A percentile compares a stretch with the other conserved stretches of the same genome.
Conservation (phyloP, 2,888 invertebrate species). For the Lochmaea crataegi region DNA sequence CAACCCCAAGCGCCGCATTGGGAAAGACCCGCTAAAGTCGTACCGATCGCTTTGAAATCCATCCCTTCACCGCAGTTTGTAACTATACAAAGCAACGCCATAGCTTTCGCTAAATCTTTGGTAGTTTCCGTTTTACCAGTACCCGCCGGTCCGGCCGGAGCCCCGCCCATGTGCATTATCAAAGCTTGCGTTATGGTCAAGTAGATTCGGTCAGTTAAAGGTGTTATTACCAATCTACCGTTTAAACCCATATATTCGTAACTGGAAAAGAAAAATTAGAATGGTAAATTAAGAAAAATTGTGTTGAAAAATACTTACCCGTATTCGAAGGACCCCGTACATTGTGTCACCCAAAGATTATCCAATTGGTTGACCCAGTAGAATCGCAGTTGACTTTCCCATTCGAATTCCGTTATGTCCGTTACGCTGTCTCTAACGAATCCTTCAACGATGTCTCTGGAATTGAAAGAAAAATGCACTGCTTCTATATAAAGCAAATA, state of each 20-base stretch:
- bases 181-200: constrained; percentile 93
- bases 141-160: constrained; percentile 87
- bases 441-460: constrained; percentile 85
- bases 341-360: constrained; percentile 85
- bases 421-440: constrained; percentile 85
- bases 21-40: constrained; percentile 80
- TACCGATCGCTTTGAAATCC: constrained; percentile 87
- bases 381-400: constrained; percentile 94
- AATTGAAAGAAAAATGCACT: no score
- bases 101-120: constrained; percentile 91
- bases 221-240: constrained; percentile 91
- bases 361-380: constrained; percentile 89
- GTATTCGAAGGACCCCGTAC: constrained; percentile 88
- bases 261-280: constrained; percentile 58
- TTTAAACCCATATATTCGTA: constrained; percentile 97
- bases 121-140: constrained; percentile 93
- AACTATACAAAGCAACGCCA: constrained; percentile 84
- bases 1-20: constrained; percentile 97
- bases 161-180: constrained; percentile 91
- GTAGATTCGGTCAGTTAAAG: constrained; percentile 92
- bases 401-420: constrained; percentile 87
- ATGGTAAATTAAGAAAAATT: not conserved
- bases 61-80: constrained; percentile 95
- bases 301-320: constrained; percentile 57
- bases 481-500: no score